These are phyloP conservation scores for Acromyrmex heyeri DNA, from an alignment of 1,140 invertebrate species.

Conservation along the genomic window DNA sequence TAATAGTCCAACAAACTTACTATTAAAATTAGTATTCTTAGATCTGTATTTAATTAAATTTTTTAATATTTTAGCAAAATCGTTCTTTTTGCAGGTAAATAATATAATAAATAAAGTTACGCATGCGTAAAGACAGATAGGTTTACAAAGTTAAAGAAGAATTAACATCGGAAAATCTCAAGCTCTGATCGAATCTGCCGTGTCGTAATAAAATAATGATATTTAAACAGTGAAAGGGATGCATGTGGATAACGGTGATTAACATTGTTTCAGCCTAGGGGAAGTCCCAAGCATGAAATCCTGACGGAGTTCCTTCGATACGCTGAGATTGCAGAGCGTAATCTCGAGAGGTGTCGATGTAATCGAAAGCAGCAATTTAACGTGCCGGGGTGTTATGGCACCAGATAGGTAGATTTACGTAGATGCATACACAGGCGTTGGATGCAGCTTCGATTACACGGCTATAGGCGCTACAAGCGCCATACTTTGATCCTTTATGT, in stretches of 20 bases:
- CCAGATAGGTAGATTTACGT: slow-evolving; percentile 35
- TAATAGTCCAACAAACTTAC: too few relatives aligned
- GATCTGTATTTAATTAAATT: too few relatives aligned
- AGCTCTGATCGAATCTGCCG: slow-evolving; percentile 67
- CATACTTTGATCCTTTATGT: slow-evolving; percentile 61
- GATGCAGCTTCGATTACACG: slow-evolving; percentile 60
- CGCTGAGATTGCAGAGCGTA: slow-evolving; percentile 33
- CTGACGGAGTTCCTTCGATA: slow-evolving; percentile 23
- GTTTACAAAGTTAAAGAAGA: not conserved
- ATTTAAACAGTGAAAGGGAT: not conserved
- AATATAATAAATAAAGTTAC: slow-evolving; percentile 8
- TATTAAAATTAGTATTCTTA: too few relatives aligned
- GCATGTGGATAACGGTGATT: not conserved
- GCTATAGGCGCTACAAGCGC: slow-evolving; percentile 52
- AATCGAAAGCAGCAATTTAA: slow-evolving; percentile 64
- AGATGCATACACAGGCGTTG: slow-evolving; percentile 25
- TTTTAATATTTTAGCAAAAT: too few relatives aligned
- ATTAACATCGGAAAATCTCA: slow-evolving; percentile 22
- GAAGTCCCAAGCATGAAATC: slow-evolving; percentile 13
- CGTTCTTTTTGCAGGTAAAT: not conserved
- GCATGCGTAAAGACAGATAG: not conserved
- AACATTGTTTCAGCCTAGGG: slow-evolving; percentile 6
- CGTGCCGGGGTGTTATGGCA: slow-evolving; percentile 48
- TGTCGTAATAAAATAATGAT: slow-evolving; percentile 68
- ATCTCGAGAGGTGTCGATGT: slow-evolving; percentile 50